Conservation (phyloP, 2,113 vertebrate genomes). For the Pituophis catenifer region DNA sequence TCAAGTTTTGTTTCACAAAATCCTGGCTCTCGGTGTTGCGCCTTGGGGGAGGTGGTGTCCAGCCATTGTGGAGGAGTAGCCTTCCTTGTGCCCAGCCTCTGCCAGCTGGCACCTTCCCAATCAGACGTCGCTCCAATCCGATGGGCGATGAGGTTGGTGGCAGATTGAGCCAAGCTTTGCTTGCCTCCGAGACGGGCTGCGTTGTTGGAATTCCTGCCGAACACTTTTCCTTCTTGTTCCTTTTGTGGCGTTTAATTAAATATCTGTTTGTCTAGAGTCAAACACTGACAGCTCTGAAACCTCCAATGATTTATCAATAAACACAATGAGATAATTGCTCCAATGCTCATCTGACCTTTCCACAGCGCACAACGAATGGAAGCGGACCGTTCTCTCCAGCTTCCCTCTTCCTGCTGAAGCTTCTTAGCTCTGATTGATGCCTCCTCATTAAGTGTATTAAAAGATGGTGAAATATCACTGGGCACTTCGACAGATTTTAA, state of each 20-base stretch:
- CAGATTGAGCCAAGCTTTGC: neutral
- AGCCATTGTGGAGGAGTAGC: neutral
- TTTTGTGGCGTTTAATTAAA: slow-evolving; percentile 46
- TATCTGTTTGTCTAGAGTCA: slow-evolving; percentile 65
- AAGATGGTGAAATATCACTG: slow-evolving; percentile 59
- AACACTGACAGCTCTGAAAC: slow-evolving; percentile 53
- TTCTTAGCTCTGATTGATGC: slow-evolving; percentile 50
- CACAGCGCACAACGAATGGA: slow-evolving; percentile 45
- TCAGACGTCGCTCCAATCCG: neutral
- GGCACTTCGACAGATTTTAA: slow-evolving; percentile 59
- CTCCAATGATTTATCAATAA: slow-evolving; percentile 63
- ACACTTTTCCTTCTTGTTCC: slow-evolving; percentile 41
- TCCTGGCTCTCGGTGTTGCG: neutral
- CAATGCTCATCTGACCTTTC: slow-evolving; percentile 64
- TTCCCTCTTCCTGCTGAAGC: slow-evolving; percentile 44
- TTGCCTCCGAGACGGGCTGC: slow-evolving; percentile 27
- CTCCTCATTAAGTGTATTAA: slow-evolving; percentile 49
- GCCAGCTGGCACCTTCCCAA: neutral
- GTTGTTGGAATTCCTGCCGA: slow-evolving; percentile 31
- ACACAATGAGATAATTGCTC: slow-evolving; percentile 69
- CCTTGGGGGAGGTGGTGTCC: neutral
- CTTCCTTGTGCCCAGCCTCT: neutral
- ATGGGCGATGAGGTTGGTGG: neutral
- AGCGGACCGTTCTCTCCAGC: slow-evolving; percentile 36
- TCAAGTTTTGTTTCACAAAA: neutral